These are phyloP conservation scores for Scytalopus superciliaris DNA, from an alignment of 2,113 vertebrate genomes.

Conservation along the genomic window DNA sequence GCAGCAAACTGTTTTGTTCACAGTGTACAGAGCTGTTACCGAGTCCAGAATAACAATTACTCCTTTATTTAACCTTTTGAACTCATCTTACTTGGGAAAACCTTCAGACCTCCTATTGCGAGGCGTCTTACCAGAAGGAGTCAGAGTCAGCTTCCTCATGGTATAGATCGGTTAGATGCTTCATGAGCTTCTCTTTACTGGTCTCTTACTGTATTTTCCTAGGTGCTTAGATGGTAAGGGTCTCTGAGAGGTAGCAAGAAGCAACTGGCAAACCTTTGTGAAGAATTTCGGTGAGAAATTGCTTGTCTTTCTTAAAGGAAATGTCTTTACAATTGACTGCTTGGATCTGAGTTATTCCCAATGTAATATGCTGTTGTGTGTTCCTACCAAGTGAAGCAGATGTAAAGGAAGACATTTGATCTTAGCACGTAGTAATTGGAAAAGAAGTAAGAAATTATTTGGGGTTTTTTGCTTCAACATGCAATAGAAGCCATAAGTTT, in stretches of 20 bases:
- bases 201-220: background rate
- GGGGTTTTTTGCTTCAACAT: background rate
- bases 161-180: background rate
- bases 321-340: background rate
- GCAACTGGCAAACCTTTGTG: background rate
- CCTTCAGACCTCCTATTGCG: background rate
- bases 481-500: background rate
- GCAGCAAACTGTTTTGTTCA: background rate
- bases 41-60: background rate
- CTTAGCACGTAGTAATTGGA: background rate
- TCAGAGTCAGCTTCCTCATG: background rate
- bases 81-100: background rate
- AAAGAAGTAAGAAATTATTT: background rate
- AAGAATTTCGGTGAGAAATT: background rate
- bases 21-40: background rate
- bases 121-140: background rate
- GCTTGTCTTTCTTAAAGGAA: background rate
- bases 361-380: background rate
- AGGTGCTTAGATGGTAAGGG: background rate
- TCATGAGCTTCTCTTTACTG: background rate
- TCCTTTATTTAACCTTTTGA: background rate
- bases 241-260: background rate
- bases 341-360: background rate
- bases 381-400: background rate
- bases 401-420: background rate